A percentile compares a stretch with the other conserved stretches of the same genome.
Evolutionary conservation across 1,140 invertebrate species (phyloP).

Genomic region (Armadillidium nasatum): DNA sequence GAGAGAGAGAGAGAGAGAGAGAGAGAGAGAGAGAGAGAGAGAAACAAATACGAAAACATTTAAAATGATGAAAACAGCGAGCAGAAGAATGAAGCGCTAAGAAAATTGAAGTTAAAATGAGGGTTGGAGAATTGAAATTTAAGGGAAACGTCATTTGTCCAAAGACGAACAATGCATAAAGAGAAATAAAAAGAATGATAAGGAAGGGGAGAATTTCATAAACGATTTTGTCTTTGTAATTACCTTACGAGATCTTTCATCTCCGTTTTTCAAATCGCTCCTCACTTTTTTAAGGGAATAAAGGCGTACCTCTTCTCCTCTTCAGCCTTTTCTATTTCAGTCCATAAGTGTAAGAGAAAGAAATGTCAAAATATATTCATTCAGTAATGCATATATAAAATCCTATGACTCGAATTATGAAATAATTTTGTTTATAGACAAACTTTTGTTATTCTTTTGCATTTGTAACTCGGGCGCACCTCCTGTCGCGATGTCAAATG

Average conservation of each 20-base stretch:
- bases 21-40: slow-evolving; percentile 6
- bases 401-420: slow-evolving; percentile 3
- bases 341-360: neutral
- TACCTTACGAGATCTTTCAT: slow-evolving; percentile 10
- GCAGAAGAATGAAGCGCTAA: no score
- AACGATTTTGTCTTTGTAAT: slow-evolving; percentile 13
- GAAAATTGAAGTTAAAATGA: no score
- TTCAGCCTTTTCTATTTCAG: neutral
- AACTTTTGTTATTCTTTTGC: slow-evolving; percentile 13
- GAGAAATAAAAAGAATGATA: slow-evolving; percentile 5
- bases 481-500: slow-evolving; percentile 8
- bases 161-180: slow-evolving; percentile 4
- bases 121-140: neutral
- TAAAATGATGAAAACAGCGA: no score
- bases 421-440: slow-evolving; percentile 10
- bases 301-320: neutral
- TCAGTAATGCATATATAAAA: neutral
- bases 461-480: neutral
- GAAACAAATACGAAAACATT: no score
- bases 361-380: neutral
- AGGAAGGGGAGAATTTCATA: slow-evolving; percentile 7
- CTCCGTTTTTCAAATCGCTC: slow-evolving; percentile 3
- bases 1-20: neutral
- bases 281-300: neutral
- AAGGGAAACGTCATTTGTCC: slow-evolving; percentile 1